Evolutionary conservation across 2,888 invertebrate genomes (phyloP), one percentile per base, ranked within the genome.

Genomic region (Lottia scabra): DNA sequence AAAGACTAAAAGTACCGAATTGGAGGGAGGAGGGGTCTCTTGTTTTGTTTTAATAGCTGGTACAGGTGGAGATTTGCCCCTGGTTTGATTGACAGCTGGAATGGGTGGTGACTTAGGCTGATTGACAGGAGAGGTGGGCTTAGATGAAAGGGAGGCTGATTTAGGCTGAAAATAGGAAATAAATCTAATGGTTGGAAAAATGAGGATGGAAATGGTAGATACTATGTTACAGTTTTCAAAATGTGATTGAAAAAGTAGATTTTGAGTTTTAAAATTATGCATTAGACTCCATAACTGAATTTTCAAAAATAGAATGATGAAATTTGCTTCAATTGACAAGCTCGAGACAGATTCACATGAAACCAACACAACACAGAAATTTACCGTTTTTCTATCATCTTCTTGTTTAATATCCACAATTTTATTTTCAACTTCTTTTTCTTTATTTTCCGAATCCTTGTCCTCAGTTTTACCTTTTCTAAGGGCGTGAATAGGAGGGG

Each of bases 401-500:
- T 38, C 56, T 10, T 56, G 10, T 56, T 19, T 56, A 19, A 23
- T 23, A 56, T 56, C 23, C 23, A 10, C 23, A 23, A 23, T 23
- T 56, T 56, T 19, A 56, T 23, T 56, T 23, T 56, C 13, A 56
- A 23, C 19, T 23, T 56, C 23, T 19, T 56, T 56, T 23, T 56
- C 56, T 56, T 19, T 56, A 23, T 56, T 56, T 56, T 56, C 56
- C 12, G 19, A 56, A 12, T 56, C 23, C 8, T 67, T 48, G 15
- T 46, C 65, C 19, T 56, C 62, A 38, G 71, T 67, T 16, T 71
- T 67, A 75, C 79, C 78, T 27, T 72, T 74, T 56, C 78, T 69
- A 43, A 83, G 45, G 6, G 82, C 75, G 19, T 82, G 83, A 44
- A 83, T 74, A 30, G 80, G 80, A 30, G 83, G 83, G n/a, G 83